Evolutionary conservation across 2,797 vertebrate genomes (phyloP).

Genomic region (Nannoperca obscura): DNA sequence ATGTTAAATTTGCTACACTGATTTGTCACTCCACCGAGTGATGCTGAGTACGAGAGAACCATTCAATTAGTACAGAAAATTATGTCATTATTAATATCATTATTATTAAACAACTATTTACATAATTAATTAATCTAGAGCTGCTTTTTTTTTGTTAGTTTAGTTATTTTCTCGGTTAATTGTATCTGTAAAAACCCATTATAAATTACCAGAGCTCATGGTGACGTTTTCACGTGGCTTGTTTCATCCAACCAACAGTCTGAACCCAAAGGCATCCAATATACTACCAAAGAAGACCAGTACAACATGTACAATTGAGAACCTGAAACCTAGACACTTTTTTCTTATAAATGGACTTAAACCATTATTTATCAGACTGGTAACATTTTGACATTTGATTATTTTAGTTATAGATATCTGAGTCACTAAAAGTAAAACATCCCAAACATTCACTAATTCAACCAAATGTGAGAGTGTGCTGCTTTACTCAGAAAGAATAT

Average conservation of each 20-base stretch:
- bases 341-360: neutral
- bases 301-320: neutral
- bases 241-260: neutral
- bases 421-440: neutral
- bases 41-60: neutral
- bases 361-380: neutral
- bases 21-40: neutral
- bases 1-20: neutral
- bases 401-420: neutral
- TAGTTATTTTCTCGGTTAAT: neutral
- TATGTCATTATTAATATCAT: neutral
- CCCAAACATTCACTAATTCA: neutral
- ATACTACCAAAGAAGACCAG: neutral
- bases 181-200: neutral
- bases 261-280: neutral
- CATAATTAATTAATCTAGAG: neutral
- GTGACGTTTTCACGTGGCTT: neutral
- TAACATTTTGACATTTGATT: neutral
- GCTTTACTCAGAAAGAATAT: neutral
- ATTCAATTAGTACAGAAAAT: constrained; percentile 4
- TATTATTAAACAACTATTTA: neutral
- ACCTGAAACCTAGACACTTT: neutral
- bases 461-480: neutral
- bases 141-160: neutral
- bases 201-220: neutral